A percentile compares a stretch with the other conserved stretches of the same genome.
Conservation (phyloP, 2,888 invertebrate species). For the Mythimna pallens region DNA sequence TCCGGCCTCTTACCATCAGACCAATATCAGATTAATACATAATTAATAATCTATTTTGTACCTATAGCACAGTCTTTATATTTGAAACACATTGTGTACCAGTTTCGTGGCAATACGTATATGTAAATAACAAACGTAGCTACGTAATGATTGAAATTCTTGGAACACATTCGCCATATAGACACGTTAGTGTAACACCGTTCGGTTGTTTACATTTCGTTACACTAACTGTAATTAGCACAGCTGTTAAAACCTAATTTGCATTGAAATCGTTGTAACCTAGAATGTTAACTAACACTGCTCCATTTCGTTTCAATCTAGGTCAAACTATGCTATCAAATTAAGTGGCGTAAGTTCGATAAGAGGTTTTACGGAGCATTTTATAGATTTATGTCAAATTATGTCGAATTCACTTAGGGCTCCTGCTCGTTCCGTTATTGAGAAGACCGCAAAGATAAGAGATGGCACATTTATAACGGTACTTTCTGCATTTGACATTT, state of each 20-base stretch:
- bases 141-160: neutral
- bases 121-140: neutral
- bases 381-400: slow-evolving; percentile 23
- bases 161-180: neutral
- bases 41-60: no score
- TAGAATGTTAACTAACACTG: slow-evolving; percentile 14
- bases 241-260: slow-evolving; percentile 15
- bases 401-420: slow-evolving; percentile 8
- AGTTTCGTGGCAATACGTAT: neutral
- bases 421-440: neutral
- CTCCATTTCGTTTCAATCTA: slow-evolving; percentile 4
- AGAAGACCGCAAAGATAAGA: slow-evolving; percentile 1
- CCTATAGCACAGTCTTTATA: no score
- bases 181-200: neutral
- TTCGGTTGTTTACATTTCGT: slow-evolving; percentile 1
- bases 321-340: neutral
- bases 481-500: slow-evolving; percentile 30
- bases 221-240: slow-evolving; percentile 7
- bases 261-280: slow-evolving; percentile 18
- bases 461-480: neutral
- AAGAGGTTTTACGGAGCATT: neutral
- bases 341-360: slow-evolving; percentile 3
- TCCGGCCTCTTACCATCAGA: no score
- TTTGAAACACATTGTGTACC: no score
- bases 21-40: no score